Conservation (phyloP, 2,888 invertebrate genomes). For the Ochlodes sylvanus region DNA sequence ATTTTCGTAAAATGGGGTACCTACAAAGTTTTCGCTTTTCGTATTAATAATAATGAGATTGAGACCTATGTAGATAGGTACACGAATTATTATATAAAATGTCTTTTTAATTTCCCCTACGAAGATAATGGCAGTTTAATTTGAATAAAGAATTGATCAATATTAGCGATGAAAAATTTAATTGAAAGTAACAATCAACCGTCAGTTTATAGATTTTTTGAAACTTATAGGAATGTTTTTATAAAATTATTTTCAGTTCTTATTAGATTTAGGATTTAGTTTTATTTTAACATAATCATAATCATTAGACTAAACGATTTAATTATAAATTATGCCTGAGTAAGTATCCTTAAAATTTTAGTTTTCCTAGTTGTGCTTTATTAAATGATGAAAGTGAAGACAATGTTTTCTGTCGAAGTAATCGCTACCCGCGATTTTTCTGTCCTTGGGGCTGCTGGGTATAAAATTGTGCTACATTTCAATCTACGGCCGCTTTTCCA, state of each 20-base stretch:
- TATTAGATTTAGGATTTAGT: slow-evolving; percentile 70
- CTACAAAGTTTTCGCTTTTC: no score
- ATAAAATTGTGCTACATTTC: no score
- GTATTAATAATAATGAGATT: no score
- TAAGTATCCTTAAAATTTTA: slow-evolving; percentile 54
- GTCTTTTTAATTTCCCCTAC: neutral
- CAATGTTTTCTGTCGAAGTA: no score
- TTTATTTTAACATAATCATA: slow-evolving; percentile 55
- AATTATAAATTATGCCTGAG: slow-evolving; percentile 76
- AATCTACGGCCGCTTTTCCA: no score
- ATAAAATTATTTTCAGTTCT: slow-evolving; percentile 75
- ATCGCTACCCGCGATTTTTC: no score
- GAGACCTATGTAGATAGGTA: no score
- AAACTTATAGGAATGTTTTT: slow-evolving; percentile 72
- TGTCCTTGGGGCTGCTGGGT: no score
- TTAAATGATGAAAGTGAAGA: no score
- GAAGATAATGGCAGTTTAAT: slow-evolving; percentile 15
- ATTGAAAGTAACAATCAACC: slow-evolving; percentile 40
- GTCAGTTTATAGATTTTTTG: slow-evolving; percentile 64
- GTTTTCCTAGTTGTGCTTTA: neutral
- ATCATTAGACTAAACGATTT: slow-evolving; percentile 56
- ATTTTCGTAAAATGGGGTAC: no score
- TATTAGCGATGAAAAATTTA: slow-evolving; percentile 1
- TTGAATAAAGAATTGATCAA: slow-evolving; percentile 13
- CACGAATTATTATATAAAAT: no score